Base-by-base conservation (phyloP, 2,113 vertebrate species). In the Pelobates fuscus region DNA sequence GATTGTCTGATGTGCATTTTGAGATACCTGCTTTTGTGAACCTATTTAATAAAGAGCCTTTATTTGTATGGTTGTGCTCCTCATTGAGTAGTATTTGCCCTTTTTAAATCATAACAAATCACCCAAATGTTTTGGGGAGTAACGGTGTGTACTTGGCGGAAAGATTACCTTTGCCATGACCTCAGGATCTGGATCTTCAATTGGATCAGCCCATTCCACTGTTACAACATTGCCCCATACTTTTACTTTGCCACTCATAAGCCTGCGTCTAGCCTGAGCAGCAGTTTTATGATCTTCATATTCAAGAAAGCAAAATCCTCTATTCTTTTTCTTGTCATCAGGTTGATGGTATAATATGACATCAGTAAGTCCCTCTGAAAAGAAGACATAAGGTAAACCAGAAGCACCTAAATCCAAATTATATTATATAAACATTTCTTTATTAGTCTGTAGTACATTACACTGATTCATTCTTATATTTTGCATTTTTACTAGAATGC, bases 201-300 rank as follows among this genome's bases (percentile, higher is more conserved):
- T 99, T 79, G 97, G 97, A 57, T 99, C 97, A 23, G 97, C 97
- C 97, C 97, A 99, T 83, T 99, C 97, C 81, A 99, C 97, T 0
- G 97, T 98, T 82, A 98, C 97, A 83, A 97, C 91, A 81, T 96
- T 98, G 67, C 95, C 94, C 96, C 97, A 99, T 29, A 99, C 97
- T 83, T 99, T 99, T 79, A 99, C 96, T 90, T 99, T 99, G 72
- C 97, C 97, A 0, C 97, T 99, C 96, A 98, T 99, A 73, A 99
- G 89, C 77, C 97, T 91, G 54, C 97, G 96, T 1, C 97, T 93
- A 29, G 97, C 97, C 83, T 98, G 97, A 58, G 97, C 97, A 0
- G 97, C 97, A 0, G 96, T 94, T 87, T 99, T 99, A 83, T 99
- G 97, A 90, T 99, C 97, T 89, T 99, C 97, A 7, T 97, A 99